phyloP scores from a whole-genome alignment of 2,888 invertebrate genomes.

The Clivina fossor region DNA sequence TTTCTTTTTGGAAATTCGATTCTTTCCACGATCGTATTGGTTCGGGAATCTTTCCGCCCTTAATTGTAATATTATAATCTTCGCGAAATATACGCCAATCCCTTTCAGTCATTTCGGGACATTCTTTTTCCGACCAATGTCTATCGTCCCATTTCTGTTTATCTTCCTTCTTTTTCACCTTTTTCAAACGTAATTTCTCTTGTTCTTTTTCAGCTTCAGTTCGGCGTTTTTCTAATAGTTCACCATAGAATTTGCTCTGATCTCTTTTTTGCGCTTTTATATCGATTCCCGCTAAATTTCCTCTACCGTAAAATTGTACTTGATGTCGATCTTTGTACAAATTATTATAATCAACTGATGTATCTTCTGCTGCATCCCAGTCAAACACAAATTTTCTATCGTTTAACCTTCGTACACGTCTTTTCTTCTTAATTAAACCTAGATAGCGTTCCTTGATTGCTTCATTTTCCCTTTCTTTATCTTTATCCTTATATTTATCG shows the following conservation, averaged over 20 bases:
- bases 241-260: constrained; percentile 96
- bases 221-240: constrained; percentile 88
- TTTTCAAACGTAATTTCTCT: constrained; percentile 89
- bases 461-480: constrained; percentile 89
- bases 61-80: constrained; percentile 98
- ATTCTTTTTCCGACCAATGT: constrained; percentile 96
- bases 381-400: constrained; percentile 99
- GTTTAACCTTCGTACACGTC: constrained; percentile 89
- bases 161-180: constrained; percentile 92
- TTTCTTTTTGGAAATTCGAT: constrained; percentile 83
- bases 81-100: constrained; percentile 99
- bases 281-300: constrained; percentile 97
- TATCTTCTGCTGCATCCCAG: constrained; percentile 99
- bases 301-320: constrained; percentile 96
- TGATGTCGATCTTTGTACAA: constrained; percentile 96
- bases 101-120: constrained; percentile 95
- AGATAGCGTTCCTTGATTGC: constrained; percentile 95
- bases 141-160: constrained; percentile 99
- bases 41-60: constrained; percentile 96
- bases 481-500: constrained; percentile 67
- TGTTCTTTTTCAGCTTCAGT: constrained; percentile 97
- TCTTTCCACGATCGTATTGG: constrained; percentile 96
- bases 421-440: constrained; percentile 89
- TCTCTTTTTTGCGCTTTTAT: constrained; percentile 94
- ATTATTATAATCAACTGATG: constrained; percentile 95